Percentiles rank a stretch among this genome's conserved stretches.
Evolutionary conservation across 2,888 invertebrate genomes (phyloP).

Genomic region (Brachypterus glaber): DNA sequence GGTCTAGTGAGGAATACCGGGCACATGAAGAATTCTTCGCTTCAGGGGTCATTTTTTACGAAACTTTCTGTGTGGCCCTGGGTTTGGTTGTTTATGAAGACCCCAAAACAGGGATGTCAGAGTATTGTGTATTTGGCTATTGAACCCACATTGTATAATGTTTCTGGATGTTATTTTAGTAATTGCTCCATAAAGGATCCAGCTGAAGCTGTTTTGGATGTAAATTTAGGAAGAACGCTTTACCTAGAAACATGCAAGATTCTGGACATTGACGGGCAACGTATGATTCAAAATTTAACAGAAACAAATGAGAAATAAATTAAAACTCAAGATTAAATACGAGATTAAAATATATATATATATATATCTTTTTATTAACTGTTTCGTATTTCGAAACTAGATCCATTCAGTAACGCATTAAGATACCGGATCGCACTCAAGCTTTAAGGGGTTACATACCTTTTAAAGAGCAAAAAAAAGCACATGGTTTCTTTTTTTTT

Average conservation of each 20-base stretch:
- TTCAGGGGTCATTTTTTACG: slow-evolving; percentile 45
- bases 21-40: slow-evolving; percentile 49
- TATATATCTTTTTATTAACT: too few species aligned
- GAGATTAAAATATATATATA: too few species aligned
- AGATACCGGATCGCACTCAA: too few species aligned
- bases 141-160: slow-evolving; percentile 49
- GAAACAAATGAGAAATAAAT: too few species aligned
- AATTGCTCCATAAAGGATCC: slow-evolving; percentile 39
- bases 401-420: too few species aligned
- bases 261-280: slow-evolving; percentile 25
- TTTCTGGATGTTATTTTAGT: slow-evolving; percentile 53
- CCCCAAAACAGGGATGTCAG: slow-evolving; percentile 59
- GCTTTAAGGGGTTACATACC: too few species aligned
- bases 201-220: slow-evolving; percentile 32
- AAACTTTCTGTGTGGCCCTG: slow-evolving; percentile 54
- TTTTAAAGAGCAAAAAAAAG: too few species aligned
- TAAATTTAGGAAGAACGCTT: slow-evolving; percentile 31
- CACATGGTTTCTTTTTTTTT: too few species aligned
- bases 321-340: too few species aligned
- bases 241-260: slow-evolving; percentile 35
- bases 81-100: slow-evolving; percentile 59
- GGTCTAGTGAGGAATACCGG: slow-evolving; percentile 56
- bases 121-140: slow-evolving; percentile 56
- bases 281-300: too few species aligned
- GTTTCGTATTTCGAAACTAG: too few species aligned